A percentile compares a stretch with the other conserved stretches of the same genome.
Conservation (phyloP, 37 sponge, comb jelly and placozoan genomes). For the Ianthella basta region DNA sequence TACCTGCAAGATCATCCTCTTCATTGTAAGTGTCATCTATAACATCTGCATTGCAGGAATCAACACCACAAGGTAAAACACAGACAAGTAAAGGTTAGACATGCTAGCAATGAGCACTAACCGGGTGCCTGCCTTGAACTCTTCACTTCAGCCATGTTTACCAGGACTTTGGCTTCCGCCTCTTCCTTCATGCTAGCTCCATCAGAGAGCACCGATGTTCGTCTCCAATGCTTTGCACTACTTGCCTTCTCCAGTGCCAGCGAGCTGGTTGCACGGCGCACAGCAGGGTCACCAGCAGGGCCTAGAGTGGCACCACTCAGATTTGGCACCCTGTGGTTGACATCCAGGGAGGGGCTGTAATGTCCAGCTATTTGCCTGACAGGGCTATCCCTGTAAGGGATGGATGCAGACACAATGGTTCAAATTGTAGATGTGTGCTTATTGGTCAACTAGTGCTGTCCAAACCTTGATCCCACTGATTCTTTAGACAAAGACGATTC, state of each 20-base stretch:
- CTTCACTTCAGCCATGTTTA: background rate
- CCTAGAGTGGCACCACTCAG: too few species aligned
- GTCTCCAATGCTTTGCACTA: background rate
- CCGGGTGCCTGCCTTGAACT: background rate
- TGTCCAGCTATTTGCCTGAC: too few species aligned
- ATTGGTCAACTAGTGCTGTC: too few species aligned
- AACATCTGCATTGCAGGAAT: background rate
- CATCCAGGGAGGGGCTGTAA: too few species aligned
- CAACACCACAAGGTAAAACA: too few species aligned
- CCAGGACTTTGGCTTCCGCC: background rate
- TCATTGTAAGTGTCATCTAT: conserved; percentile 21
- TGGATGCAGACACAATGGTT: too few species aligned
- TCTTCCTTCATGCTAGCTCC: conserved; percentile 3
- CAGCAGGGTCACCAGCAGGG: background rate
- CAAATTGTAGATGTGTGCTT: too few species aligned
- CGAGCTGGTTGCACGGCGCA: background rate
- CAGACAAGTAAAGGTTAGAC: too few species aligned
- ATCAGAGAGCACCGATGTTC: conserved; percentile 20
- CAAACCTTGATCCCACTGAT: too few species aligned
- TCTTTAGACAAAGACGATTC: too few species aligned
- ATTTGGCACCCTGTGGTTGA: too few species aligned
- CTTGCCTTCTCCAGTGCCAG: background rate
- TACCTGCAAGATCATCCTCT: conserved; percentile 13
- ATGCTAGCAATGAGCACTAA: background rate
- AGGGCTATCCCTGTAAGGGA: too few species aligned